Evolutionary conservation across 2,797 vertebrate species (phyloP).

Genomic region (Hippoglossus hippoglossus): DNA sequence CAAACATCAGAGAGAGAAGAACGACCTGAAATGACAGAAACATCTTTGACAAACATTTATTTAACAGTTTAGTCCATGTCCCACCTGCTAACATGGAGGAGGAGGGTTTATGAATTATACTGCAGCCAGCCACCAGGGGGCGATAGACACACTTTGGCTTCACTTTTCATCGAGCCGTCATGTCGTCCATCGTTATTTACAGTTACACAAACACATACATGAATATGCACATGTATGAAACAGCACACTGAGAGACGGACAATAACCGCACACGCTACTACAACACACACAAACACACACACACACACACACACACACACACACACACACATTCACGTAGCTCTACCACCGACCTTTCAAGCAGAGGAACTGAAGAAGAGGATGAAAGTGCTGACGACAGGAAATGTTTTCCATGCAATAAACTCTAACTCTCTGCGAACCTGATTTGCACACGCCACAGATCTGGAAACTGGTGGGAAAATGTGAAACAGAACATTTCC

Average conservation of each 20-base stretch:
- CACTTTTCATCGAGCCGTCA: too few species aligned
- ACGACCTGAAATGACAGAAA: too few species aligned
- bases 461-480: constrained; percentile 15
- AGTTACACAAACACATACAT: constrained; percentile 2
- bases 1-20: too few species aligned
- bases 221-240: constrained; percentile 8
- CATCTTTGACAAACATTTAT: too few species aligned
- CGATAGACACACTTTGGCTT: too few species aligned
- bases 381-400: constrained; percentile 29
- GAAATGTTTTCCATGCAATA: constrained; percentile 81
- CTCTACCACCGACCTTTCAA: constrained; percentile 14
- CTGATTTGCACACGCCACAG: constrained; percentile 54
- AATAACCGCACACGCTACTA: constrained; percentile 6
- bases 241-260: constrained; percentile 37
- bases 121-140: too few species aligned
- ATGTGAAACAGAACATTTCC: constrained; percentile 44
- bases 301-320: constrained; percentile 30
- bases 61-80: too few species aligned
- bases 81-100: too few species aligned
- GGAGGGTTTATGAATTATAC: too few species aligned
- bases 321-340: constrained; percentile 38
- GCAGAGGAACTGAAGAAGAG: constrained; percentile 42
- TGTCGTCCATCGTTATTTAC: too few species aligned
- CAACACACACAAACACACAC: constrained; percentile 36
- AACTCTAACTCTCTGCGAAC: constrained; percentile 64